Evolutionary conservation across 2,113 vertebrate genomes (phyloP).

Genomic region (Colossoma macropomum): DNA sequence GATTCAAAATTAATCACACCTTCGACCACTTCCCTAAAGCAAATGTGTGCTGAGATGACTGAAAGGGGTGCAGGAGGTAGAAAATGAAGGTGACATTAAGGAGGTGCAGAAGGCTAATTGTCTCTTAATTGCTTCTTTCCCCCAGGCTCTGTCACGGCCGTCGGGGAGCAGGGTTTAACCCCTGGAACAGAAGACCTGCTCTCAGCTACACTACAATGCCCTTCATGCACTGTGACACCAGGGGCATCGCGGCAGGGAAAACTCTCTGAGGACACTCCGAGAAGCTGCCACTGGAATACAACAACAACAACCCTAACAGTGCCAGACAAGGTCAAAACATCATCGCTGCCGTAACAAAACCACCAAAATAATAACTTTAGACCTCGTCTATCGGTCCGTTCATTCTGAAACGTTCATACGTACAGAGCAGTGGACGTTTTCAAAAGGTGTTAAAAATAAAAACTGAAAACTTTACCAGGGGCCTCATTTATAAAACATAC

Average conservation of each 20-base stretch:
- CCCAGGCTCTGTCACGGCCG: background rate
- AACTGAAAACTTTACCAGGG: too few species aligned
- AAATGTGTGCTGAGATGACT: background rate
- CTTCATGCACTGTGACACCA: slow-evolving; percentile 13
- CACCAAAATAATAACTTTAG: too few species aligned
- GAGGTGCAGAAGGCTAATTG: slow-evolving; percentile 22
- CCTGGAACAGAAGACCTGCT: background rate
- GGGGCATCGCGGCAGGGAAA: background rate
- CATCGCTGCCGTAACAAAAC: too few species aligned
- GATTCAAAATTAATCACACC: background rate
- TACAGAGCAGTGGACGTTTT: too few species aligned
- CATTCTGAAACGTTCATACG: too few species aligned
- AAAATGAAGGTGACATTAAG: slow-evolving; percentile 27
- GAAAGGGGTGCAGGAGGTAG: background rate
- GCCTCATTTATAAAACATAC: too few species aligned
- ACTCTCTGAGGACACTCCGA: too few species aligned
- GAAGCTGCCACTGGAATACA: background rate
- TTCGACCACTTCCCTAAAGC: background rate
- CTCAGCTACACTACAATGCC: background rate
- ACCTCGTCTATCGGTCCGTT: too few species aligned
- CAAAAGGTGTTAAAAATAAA: too few species aligned
- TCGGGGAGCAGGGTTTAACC: slow-evolving; percentile 4
- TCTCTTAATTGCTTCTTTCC: slow-evolving; percentile 46
- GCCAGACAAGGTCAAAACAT: background rate
- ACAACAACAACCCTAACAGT: background rate